phyloP scores from a whole-genome alignment of 2,113 vertebrate species.

The Cyphomyrus plagiostoma region DNA sequence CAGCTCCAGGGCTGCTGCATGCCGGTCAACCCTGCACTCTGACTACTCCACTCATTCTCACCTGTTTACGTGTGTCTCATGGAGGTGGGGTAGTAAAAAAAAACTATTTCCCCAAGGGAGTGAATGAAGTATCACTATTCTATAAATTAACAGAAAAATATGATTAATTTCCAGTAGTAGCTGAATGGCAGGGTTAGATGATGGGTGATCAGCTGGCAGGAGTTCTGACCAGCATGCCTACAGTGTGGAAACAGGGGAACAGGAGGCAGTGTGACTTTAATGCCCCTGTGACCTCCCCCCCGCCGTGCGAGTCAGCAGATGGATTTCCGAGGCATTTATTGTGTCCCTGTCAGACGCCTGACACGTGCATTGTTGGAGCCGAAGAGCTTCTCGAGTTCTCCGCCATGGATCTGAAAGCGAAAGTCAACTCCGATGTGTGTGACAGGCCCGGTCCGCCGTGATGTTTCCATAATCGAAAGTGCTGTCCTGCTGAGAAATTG shows the following conservation, averaged over 20 bases:
- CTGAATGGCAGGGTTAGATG: not conserved
- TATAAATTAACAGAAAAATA: not conserved
- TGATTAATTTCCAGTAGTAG: not conserved
- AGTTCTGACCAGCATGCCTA: not conserved
- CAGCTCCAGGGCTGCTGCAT: not conserved
- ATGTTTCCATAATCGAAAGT: not conserved
- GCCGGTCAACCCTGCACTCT: not conserved
- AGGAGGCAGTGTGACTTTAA: not conserved
- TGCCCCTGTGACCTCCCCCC: not conserved
- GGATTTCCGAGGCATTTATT: not conserved
- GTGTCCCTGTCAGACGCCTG: not conserved
- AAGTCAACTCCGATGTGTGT: not conserved
- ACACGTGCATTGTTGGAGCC: not conserved
- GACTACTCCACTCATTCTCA: not conserved
- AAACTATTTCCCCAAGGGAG: not conserved
- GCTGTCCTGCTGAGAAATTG: not conserved
- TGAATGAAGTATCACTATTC: not conserved
- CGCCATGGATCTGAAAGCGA: not conserved
- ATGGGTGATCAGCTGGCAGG: not conserved
- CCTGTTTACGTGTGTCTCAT: not conserved
- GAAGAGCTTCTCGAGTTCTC: not conserved
- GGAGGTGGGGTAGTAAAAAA: not conserved
- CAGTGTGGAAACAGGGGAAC: not conserved
- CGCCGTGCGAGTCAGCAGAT: not conserved
- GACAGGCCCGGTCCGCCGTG: not conserved